These are phyloP conservation scores for Lacerta viridis DNA, from an alignment of 2,797 vertebrate species.

Conservation along the genomic window DNA sequence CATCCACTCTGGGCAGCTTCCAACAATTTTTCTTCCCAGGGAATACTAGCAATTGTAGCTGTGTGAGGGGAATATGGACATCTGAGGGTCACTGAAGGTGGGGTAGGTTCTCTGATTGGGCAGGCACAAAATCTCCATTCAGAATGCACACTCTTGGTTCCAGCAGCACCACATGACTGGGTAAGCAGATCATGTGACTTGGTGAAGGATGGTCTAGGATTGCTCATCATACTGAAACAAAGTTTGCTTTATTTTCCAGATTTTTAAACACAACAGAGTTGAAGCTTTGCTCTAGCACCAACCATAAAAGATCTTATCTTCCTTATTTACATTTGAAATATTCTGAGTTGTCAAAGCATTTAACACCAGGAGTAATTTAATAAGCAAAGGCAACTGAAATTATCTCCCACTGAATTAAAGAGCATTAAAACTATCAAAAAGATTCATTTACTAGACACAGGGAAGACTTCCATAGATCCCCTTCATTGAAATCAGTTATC, in stretches of 20 bases:
- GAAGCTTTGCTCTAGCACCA: conserved; percentile 31
- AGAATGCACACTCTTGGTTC: background rate
- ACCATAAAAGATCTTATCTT: background rate
- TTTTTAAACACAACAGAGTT: background rate
- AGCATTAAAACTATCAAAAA: conserved; percentile 63
- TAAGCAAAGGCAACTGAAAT: conserved; percentile 55
- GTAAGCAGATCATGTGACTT: background rate
- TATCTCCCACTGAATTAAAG: conserved; percentile 65
- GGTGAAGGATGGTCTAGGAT: background rate
- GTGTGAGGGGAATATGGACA: background rate
- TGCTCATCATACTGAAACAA: too few relatives aligned
- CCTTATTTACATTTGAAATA: conserved; percentile 52
- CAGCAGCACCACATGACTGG: background rate
- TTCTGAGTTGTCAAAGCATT: conserved; percentile 50
- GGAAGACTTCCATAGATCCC: conserved; percentile 49
- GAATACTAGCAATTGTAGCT: too few relatives aligned
- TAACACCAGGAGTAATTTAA: conserved; percentile 60
- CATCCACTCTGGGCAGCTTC: too few relatives aligned
- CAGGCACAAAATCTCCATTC: background rate
- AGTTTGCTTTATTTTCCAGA: background rate
- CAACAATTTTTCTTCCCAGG: too few relatives aligned
- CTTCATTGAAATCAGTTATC: conserved; percentile 42
- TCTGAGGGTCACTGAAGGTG: background rate
- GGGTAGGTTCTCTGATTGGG: background rate
- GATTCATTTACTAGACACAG: conserved; percentile 54